phyloP scores from a whole-genome alignment of 2,113 vertebrate genomes.

The Nannospalax galili region DNA sequence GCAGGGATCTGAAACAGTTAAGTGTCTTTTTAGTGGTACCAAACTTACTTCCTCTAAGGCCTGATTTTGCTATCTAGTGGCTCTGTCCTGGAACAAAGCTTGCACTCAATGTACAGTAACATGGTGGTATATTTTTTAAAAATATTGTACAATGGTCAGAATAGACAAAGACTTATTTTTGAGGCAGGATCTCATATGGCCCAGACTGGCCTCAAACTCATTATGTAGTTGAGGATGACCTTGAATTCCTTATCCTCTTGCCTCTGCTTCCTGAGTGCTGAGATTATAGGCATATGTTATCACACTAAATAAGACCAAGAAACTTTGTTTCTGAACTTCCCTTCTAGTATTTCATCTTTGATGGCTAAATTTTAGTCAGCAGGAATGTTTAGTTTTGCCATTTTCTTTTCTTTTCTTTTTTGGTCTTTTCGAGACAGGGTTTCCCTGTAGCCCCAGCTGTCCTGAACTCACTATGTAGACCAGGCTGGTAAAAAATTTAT shows the following conservation, averaged over 20 bases:
- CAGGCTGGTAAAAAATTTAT: too few species aligned
- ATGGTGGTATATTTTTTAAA: background rate
- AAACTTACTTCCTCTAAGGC: constrained; percentile 42
- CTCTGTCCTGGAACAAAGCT: constrained; percentile 34
- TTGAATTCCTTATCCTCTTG: background rate
- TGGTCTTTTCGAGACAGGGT: too few species aligned
- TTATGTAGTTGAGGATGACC: background rate
- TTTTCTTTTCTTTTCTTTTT: too few species aligned
- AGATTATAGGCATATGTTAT: background rate
- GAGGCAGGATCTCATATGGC: background rate
- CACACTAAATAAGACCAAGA: background rate
- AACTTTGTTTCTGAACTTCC: constrained; percentile 36
- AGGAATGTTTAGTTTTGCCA: constrained; percentile 32
- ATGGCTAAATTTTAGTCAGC: background rate
- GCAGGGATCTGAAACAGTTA: background rate
- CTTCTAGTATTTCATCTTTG: background rate
- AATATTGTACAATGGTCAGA: constrained; percentile 31
- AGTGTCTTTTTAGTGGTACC: background rate
- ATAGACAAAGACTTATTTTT: background rate
- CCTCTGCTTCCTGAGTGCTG: background rate
- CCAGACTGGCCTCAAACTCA: background rate
- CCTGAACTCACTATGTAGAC: too few species aligned
- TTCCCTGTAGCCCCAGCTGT: too few species aligned
- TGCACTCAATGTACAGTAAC: constrained; percentile 4
- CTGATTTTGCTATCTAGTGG: constrained; percentile 40